Evolutionary conservation across 92 coral and sea anemone genomes (phyloP).

Genomic region (Phenganax marumi): DNA sequence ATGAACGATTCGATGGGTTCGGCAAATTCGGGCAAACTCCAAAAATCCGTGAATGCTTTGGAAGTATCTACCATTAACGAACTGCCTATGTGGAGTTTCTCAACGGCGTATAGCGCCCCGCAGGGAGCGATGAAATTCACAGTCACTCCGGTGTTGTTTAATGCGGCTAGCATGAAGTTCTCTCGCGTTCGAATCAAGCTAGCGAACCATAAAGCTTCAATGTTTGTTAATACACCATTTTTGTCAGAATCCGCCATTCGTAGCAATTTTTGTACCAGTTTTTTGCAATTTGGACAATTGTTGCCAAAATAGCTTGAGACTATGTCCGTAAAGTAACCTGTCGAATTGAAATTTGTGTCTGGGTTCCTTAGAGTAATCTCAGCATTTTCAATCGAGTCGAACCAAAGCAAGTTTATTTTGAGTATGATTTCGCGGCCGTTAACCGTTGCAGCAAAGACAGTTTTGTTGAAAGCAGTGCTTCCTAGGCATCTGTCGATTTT

Average conservation of each 20-base stretch:
- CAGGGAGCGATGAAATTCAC: conserved; percentile 1
- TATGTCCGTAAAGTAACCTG: background rate
- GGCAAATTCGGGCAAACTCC: conserved; percentile 1
- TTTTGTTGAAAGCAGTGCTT: background rate
- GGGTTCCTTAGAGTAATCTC: background rate
- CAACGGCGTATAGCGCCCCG: conserved; percentile 5
- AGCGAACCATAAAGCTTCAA: background rate
- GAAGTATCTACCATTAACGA: background rate
- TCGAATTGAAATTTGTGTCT: background rate
- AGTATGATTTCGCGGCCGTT: background rate
- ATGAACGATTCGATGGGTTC: background rate
- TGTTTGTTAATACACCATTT: background rate
- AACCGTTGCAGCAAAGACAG: background rate
- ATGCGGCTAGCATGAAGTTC: conserved; percentile 1
- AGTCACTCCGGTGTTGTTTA: background rate
- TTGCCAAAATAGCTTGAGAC: conserved; percentile 12
- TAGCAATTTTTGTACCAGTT: background rate
- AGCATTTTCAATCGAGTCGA: background rate
- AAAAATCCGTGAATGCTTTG: conserved; percentile 15
- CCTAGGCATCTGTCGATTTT: background rate
- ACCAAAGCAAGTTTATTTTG: background rate
- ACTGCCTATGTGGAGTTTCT: background rate
- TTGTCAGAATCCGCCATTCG: conserved; percentile 2
- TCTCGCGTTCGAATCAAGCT: background rate
- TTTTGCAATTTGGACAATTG: conserved; percentile 2